Percentiles rank a stretch among this genome's conserved stretches.
Conservation (phyloP, 2,113 vertebrate genomes). For the Scytalopus superciliaris region DNA sequence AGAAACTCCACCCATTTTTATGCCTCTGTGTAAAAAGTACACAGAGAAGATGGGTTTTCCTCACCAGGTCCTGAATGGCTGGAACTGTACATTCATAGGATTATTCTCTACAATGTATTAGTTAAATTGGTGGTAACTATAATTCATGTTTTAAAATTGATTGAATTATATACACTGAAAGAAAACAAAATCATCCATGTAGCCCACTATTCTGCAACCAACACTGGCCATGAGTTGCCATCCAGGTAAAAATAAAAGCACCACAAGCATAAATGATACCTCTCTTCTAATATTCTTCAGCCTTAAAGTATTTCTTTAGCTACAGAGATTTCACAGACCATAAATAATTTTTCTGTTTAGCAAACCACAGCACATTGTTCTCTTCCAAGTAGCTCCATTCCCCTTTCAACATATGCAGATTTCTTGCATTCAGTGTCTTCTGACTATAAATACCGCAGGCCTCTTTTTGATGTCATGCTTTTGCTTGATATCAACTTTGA, state of each 20-base stretch:
- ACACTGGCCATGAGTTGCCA: accelerated
- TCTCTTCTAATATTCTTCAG: not conserved
- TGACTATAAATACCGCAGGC: not conserved
- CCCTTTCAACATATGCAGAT: accelerated
- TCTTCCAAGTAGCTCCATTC: not conserved
- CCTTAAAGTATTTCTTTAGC: not conserved
- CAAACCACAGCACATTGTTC: not conserved
- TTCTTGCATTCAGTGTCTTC: not conserved
- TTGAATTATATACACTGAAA: not conserved
- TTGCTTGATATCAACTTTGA: not conserved
- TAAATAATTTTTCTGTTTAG: not conserved
- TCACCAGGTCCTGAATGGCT: not conserved
- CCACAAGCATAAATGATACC: not conserved
- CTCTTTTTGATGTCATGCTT: not conserved
- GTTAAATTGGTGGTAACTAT: not conserved
- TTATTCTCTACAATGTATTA: not conserved
- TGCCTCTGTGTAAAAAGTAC: not conserved
- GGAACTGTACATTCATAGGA: accelerated
- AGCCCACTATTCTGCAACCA: not conserved
- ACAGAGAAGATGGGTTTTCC: not conserved
- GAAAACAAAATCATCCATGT: not conserved
- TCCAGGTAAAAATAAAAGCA: not conserved
- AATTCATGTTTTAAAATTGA: not conserved
- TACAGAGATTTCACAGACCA: not conserved
- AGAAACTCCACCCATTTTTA: not conserved